Conservation (phyloP, 2,888 invertebrate genomes). For the Chrysolina americana region DNA sequence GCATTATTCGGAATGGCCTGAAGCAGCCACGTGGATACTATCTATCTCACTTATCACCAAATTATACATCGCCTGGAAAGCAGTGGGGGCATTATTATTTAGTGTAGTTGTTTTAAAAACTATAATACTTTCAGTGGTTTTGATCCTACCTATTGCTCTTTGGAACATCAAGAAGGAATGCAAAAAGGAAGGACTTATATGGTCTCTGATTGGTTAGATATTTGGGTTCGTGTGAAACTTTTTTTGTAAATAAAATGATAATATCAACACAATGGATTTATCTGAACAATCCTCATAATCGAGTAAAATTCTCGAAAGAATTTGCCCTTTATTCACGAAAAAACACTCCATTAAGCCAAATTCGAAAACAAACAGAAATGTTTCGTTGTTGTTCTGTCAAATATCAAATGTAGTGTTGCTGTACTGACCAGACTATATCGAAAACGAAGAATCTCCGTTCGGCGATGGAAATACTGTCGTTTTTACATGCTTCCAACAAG, state of each 20-base stretch:
- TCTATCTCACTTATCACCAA: conserved; percentile 40
- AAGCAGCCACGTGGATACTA: conserved; percentile 38
- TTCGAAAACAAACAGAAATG: no score
- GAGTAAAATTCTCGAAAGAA: no score
- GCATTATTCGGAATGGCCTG: neutral
- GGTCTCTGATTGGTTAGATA: neutral
- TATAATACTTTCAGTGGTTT: neutral
- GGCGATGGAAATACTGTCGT: no score
- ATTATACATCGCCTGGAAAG: conserved; percentile 42
- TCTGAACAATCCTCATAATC: no score
- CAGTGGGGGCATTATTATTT: conserved; percentile 27
- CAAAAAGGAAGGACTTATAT: conserved; percentile 17
- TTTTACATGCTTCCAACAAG: no score
- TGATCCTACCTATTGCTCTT: conserved; percentile 16
- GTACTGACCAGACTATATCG: no score
- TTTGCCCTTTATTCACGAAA: no score
- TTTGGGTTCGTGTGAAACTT: neutral
- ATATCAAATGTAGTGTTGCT: no score
- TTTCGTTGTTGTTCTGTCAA: no score
- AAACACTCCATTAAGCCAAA: no score
- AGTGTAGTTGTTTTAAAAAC: conserved; percentile 14
- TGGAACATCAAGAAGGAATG: conserved; percentile 29
- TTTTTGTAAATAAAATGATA: neutral
- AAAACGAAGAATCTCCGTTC: no score
- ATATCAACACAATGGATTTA: no score